These are phyloP conservation scores for Aurelia sp. DNA, from an alignment of 30 jellyfish, hydroid and myxozoan species.

Conservation along the genomic window DNA sequence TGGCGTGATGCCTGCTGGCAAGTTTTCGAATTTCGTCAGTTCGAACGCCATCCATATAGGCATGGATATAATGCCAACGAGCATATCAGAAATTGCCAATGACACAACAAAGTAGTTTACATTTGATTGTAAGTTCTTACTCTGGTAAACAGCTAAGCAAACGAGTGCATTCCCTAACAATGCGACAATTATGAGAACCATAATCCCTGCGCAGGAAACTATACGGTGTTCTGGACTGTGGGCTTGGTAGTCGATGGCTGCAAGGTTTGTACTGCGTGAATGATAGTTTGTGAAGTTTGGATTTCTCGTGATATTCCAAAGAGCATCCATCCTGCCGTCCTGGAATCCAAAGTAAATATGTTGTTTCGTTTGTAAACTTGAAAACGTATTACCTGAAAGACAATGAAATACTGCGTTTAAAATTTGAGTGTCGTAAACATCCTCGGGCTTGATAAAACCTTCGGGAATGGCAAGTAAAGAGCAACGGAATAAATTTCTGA, in stretches of 20 bases:
- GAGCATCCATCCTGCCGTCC: slow-evolving; percentile 14
- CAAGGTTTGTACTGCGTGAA: slow-evolving; percentile 8
- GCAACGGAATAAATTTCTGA: too few relatives aligned
- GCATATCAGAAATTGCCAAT: slow-evolving; percentile 84
- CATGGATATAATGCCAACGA: slow-evolving; percentile 89
- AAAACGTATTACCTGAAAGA: too few relatives aligned
- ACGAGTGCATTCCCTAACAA: slow-evolving; percentile 90
- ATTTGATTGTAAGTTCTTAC: slow-evolving; percentile 73
- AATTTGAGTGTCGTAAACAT: too few relatives aligned
- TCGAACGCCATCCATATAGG: slow-evolving; percentile 88
- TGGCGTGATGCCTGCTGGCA: slow-evolving; percentile 38
- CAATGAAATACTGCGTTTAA: too few relatives aligned
- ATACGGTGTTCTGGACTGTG: slow-evolving; percentile 74
- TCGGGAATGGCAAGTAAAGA: too few relatives aligned
- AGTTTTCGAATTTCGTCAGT: slow-evolving; percentile 74
- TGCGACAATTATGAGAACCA: slow-evolving; percentile 74
- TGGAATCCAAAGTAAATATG: too few relatives aligned
- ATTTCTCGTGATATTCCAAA: slow-evolving; percentile 21
- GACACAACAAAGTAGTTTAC: slow-evolving; percentile 87
- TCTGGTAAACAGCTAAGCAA: slow-evolving; percentile 89
- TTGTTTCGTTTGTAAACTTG: too few relatives aligned
- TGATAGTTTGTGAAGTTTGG: not conserved
- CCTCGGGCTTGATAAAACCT: too few relatives aligned
- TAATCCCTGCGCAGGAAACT: slow-evolving; percentile 78
- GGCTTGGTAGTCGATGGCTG: slow-evolving; percentile 35